phyloP scores from a whole-genome alignment of 2,113 vertebrate species.

The Protobothrops flavoviridis region DNA sequence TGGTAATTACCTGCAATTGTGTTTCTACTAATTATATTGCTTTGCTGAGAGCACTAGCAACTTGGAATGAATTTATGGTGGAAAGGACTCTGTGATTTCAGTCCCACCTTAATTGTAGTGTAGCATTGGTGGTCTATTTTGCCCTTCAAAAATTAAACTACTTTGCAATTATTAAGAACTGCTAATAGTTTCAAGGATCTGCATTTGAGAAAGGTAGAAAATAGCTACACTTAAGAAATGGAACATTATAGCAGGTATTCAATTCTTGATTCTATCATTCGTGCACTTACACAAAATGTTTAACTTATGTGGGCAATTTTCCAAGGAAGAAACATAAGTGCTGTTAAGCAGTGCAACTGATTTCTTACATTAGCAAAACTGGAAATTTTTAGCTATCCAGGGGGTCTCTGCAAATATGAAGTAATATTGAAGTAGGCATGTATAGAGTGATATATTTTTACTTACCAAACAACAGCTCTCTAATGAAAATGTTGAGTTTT shows the following conservation, averaged over 20 bases:
- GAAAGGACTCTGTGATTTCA: conserved; percentile 18
- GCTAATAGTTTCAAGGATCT: conserved; percentile 3
- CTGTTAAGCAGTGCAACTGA: background rate
- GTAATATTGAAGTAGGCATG: background rate
- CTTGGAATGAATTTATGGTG: conserved; percentile 44
- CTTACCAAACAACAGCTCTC: background rate
- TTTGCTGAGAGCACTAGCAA: conserved; percentile 4
- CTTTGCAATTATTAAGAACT: conserved; percentile 2
- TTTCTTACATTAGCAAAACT: conserved; percentile 6
- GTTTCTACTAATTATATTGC: background rate
- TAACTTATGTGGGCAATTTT: background rate
- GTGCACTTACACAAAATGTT: conserved; percentile 12
- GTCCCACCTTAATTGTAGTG: background rate
- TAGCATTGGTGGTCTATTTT: conserved; percentile 10
- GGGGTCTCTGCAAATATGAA: background rate
- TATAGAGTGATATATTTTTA: background rate
- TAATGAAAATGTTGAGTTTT: background rate
- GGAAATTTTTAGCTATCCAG: background rate
- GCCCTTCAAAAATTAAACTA: conserved; percentile 22
- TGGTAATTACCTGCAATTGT: conserved; percentile 25
- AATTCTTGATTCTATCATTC: conserved; percentile 5
- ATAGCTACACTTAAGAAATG: background rate
- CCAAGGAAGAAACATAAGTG: background rate
- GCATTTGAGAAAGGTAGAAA: background rate
- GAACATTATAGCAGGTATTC: background rate